Evolutionary conservation across 2,888 invertebrate genomes (phyloP), one percentile per base, ranked within the genome.

Genomic region (Temnothorax unifasciatus): DNA sequence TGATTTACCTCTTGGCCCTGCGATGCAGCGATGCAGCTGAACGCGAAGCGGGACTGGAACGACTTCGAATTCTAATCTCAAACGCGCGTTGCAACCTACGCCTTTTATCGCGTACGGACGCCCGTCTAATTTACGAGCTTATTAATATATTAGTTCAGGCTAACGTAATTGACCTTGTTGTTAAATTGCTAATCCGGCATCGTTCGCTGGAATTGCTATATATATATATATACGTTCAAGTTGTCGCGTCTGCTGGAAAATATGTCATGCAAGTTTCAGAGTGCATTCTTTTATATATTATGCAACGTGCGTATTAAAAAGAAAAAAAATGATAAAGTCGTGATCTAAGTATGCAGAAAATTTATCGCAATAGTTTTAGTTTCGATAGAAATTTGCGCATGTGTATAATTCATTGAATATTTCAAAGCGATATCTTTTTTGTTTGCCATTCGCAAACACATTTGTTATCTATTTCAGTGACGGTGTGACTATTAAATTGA

Each of bases 81-180:
- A 25, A 50, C 18, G 18, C 25, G 29, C 25, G n/a, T n/a, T 52
- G 71, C 73, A 71, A 38, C 59, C 59, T 38, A 79, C 71, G 73
- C n/a, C 29, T 59, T 38, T 18, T 81, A 34, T 69, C 44, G 21
- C 68, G 6, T 15, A 68, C 8, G 57, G n/a, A n/a, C 47, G 11
- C 38, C 25, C 50, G 34, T 18, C 25, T 81, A 81, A 81, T 71
- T 81, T 81, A 81, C 25, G 59, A 71, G 11, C 57, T 87, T 82
- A 82, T 90, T 89, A 87, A 85, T 81, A 71, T 52, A 81, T 76
- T 47, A 68, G 84, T 34, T 54, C 82, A 34, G 85, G 75, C 84
- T 87, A 86, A 84, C 63, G 68, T 90, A 86, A 89, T 90, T 90
- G 90, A 90, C 89, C 90, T 90, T 87, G 84, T 75, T 77, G 69